Evolutionary conservation across 1,140 invertebrate species (phyloP).

Genomic region (Vanessa atalanta): DNA sequence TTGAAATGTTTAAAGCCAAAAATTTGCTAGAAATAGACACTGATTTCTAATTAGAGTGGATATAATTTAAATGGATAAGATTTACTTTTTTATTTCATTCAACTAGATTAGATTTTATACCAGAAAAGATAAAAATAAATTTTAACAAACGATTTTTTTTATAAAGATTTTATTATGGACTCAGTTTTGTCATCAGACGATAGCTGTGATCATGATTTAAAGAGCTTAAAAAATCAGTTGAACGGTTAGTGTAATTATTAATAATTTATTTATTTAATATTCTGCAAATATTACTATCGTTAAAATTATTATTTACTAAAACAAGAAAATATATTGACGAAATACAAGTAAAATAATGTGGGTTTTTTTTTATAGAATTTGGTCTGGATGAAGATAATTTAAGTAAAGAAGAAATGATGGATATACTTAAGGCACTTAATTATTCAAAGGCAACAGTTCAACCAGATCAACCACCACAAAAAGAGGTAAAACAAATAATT

Average conservation of each 20-base stretch:
- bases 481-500: constrained; percentile 41
- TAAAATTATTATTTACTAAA: background rate
- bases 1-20: no score
- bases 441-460: constrained; percentile 68
- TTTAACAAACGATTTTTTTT: background rate
- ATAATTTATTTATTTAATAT: background rate
- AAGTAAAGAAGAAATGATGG: constrained; percentile 73
- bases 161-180: constrained; percentile 27
- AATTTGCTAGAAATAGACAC: no score
- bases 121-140: background rate
- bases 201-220: constrained; percentile 36
- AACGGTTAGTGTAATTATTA: constrained; percentile 23
- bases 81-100: background rate
- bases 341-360: background rate
- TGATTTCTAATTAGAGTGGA: no score
- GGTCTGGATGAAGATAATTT: constrained; percentile 74
- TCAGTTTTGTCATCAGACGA: constrained; percentile 41
- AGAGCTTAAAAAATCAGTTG: constrained; percentile 37
- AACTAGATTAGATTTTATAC: background rate
- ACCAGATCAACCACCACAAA: constrained; percentile 57
- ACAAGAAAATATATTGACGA: background rate
- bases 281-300: background rate
- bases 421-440: constrained; percentile 72
- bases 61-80: no score
- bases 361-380: constrained; percentile 59